Base-by-base conservation (phyloP, 2,888 invertebrate species). In the Apoda limacodes region DNA sequence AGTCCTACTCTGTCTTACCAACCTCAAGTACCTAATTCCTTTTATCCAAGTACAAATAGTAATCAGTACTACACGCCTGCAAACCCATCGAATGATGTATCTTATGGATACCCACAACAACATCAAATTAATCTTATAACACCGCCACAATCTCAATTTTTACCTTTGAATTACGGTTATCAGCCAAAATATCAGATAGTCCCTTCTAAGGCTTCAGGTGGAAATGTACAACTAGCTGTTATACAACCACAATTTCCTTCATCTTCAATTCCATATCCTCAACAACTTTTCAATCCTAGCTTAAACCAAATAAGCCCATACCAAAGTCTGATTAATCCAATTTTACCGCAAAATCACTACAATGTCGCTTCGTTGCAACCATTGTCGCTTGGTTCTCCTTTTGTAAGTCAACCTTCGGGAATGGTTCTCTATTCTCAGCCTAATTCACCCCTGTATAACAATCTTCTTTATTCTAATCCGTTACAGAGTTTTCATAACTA, bases 161-260 rank as follows among this genome's bases (percentile, higher is more conserved):
- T 72, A 2, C 76, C 74, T 0, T 41, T 76, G 10, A 78, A 72
- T 34, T 52, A 68, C n/a, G 76, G 74, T 2, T 78, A 74, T 34
- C 81, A 81, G 41, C 48, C 71, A 0, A 82, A 80, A 37, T 78
- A 74, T 33, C 78, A 81, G 48, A 32, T 75, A 10, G 48, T 75
- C 2, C 67, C 75, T 1, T 50, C 71, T 1, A 82, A 80, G 40
- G 37, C 57, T 10, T 41, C 51, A 4, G 56, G 51, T 13, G 68
- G 71, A 2, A 70, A 71, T 24, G 48, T 72, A 2, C 81, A 81
- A 41, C 37, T 78, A 6, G 58, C 74, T 15, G 44, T 74, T 9
- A 34, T 76, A 7, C 80, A 67, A 25, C 39, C 55, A 2, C 48
- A 42, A 27, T 66, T 58, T 29, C 54, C 59, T 4, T 45, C 59